Conservation (phyloP, 2,888 invertebrate species). For the Podotricha telesiphe region DNA sequence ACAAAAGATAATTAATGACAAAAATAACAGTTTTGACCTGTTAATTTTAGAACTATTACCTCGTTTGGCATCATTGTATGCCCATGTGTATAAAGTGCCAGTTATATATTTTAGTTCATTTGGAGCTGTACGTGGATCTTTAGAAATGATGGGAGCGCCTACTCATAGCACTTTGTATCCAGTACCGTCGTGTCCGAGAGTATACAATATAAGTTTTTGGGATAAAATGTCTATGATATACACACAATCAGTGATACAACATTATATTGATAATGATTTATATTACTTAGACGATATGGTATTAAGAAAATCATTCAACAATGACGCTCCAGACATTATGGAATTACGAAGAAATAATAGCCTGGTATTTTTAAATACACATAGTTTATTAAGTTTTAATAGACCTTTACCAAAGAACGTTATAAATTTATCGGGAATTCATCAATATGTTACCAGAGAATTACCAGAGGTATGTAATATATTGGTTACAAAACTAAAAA, state of each 20-base stretch:
- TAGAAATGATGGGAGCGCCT: conserved; percentile 40
- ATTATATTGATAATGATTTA: conserved; percentile 6
- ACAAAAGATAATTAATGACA: conserved; percentile 45
- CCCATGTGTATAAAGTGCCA: conserved; percentile 44
- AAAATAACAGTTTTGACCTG: conserved; percentile 41
- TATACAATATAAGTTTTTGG: conserved; percentile 44
- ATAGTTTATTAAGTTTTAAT: conserved; percentile 59
- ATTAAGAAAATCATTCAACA: conserved; percentile 36
- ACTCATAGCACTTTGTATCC: conserved; percentile 45
- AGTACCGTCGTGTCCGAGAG: conserved; percentile 27
- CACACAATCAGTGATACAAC: conserved; percentile 20
- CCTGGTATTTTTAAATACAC: conserved; percentile 62
- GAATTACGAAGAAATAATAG: conserved; percentile 56
- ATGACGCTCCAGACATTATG: conserved; percentile 39
- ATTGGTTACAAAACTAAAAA: not conserved
- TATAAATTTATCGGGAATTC: conserved; percentile 67
- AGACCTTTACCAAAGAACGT: conserved; percentile 65
- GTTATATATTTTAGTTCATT: conserved; percentile 44
- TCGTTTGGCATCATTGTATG: conserved; percentile 37
- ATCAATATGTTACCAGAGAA: conserved; percentile 57
- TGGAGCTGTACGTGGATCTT: conserved; percentile 37
- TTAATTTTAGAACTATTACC: conserved; percentile 40
- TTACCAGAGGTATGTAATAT: conserved; percentile 55
- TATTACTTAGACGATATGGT: conserved; percentile 37
- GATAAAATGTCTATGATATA: conserved; percentile 44